A percentile compares a stretch with the other conserved stretches of the same genome.
Evolutionary conservation across 64 coral and sea anemone species (phyloP).

Genomic region (Actinia equina): DNA sequence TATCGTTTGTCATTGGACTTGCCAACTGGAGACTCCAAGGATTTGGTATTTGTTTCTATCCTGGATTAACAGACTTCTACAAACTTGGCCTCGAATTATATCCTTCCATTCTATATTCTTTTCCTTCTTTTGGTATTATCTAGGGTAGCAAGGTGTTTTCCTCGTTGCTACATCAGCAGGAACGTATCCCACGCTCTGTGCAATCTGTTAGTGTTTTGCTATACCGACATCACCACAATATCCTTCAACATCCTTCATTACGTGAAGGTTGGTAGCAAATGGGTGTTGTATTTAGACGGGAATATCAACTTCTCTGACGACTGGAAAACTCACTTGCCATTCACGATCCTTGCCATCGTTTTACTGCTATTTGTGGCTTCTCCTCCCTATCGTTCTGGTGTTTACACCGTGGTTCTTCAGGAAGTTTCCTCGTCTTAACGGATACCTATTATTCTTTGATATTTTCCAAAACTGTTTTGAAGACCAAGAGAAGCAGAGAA

Average conservation of each 20-base stretch:
- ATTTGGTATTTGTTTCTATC: conserved; percentile 35
- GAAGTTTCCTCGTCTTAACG: conserved; percentile 33
- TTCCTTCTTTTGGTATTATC: conserved; percentile 52
- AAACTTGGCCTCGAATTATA: conserved; percentile 82
- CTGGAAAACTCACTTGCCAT: conserved; percentile 70
- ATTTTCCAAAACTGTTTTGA: conserved; percentile 70
- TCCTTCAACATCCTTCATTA: conserved; percentile 76
- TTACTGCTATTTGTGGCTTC: conserved; percentile 59
- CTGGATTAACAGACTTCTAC: conserved; percentile 61
- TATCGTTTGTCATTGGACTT: conserved; percentile 54
- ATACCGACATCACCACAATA: conserved; percentile 77
- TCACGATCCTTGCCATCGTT: conserved; percentile 62
- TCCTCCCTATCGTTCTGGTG: conserved; percentile 60
- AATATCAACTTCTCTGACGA: conserved; percentile 51
- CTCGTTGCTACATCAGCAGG: conserved; percentile 75
- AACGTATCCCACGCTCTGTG: conserved; percentile 70
- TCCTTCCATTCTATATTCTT: conserved; percentile 64
- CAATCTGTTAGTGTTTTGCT: conserved; percentile 74
- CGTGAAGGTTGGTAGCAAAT: conserved; percentile 43
- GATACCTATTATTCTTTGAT: conserved; percentile 69
- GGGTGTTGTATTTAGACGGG: conserved; percentile 74
- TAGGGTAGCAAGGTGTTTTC: conserved; percentile 52
- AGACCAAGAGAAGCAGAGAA: conserved; percentile 24
- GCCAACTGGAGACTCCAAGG: conserved; percentile 54
- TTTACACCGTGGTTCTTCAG: conserved; percentile 72